Conservation (phyloP, 1,140 invertebrate species). For the Saccostrea cuccullata region DNA sequence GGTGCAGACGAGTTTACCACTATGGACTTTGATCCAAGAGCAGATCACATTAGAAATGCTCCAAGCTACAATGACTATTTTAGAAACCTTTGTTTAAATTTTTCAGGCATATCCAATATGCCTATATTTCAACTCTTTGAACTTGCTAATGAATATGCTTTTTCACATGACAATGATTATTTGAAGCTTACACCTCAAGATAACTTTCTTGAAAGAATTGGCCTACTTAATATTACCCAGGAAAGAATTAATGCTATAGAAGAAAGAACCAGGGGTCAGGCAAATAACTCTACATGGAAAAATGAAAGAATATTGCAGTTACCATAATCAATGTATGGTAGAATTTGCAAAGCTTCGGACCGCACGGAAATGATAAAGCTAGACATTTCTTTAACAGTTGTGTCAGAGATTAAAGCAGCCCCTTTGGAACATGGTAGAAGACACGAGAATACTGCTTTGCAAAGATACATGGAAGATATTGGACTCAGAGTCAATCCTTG, state of each 20-base stretch:
- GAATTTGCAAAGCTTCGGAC: conserved; percentile 59
- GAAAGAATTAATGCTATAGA: too few relatives aligned
- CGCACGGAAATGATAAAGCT: conserved; percentile 52
- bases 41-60: conserved; percentile 35
- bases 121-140: conserved; percentile 53
- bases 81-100: conserved; percentile 43
- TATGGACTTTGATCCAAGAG: conserved; percentile 52
- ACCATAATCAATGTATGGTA: conserved; percentile 58
- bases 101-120: conserved; percentile 29
- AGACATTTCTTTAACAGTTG: conserved; percentile 52
- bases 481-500: conserved; percentile 36
- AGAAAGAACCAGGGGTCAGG: too few relatives aligned
- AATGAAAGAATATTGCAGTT: conserved; percentile 56
- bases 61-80: conserved; percentile 31
- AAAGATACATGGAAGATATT: conserved; percentile 40
- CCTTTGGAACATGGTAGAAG: conserved; percentile 54
- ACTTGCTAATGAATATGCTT: conserved; percentile 45
- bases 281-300: conserved; percentile 50
- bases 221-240: too few relatives aligned
- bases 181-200: conserved; percentile 21
- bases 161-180: conserved; percentile 53
- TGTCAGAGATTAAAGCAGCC: too few relatives aligned
- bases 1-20: conserved; percentile 34
- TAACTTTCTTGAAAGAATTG: conserved; percentile 37
- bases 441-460: conserved; percentile 56